Base-by-base conservation (phyloP, 2,113 vertebrate species). In the Columbina picui region DNA sequence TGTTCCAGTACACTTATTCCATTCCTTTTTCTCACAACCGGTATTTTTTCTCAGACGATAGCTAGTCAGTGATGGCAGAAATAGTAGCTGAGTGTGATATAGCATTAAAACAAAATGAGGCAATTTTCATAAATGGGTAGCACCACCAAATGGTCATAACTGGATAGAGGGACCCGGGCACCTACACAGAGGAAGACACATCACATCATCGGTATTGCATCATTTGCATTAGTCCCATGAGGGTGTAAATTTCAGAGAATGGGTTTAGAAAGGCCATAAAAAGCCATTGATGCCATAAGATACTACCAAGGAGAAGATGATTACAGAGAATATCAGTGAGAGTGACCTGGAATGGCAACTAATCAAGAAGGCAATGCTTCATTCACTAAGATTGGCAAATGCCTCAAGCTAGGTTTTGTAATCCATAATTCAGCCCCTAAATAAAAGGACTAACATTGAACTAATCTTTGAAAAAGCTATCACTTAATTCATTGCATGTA, bases 121-220 rank as follows among this genome's bases (percentile, higher is more conserved):
- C 47, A 69, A 20, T 71, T 91, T 96, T 87, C 68, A 84, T 43
- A 94, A 95, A 92, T 74, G 60, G 90, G 76, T 63, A 90, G 70
- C 63, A 90, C 85, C 95, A 92, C 59, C 75, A 94, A 84, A 96
- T 75, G 93, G 71, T 63, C 38, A 32, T 60, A 80, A 70, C 34
- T 38, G 50, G 23, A 67, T 8, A 71, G 69, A 81, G 21, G 15
- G 34, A 78, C 27, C 13, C 23, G 39, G 71, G 43, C n/a, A 80
- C 21, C 47, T 17, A 19, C 29, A 67, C 29, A 77, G 63, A 74
- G 36, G 6, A 85, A 61, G 20, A 59, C 20, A 18, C 10, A 56
- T 65, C 22, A 23, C 19, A 41, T 36, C 21, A 26, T 59, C 38
- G 90, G 29, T 14, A 59, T 12, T 27, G 25, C 14, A 29, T 26